A percentile compares a stretch with the other conserved stretches of the same genome.
Conservation (phyloP, 2,113 vertebrate genomes). For the Solea senegalensis region DNA sequence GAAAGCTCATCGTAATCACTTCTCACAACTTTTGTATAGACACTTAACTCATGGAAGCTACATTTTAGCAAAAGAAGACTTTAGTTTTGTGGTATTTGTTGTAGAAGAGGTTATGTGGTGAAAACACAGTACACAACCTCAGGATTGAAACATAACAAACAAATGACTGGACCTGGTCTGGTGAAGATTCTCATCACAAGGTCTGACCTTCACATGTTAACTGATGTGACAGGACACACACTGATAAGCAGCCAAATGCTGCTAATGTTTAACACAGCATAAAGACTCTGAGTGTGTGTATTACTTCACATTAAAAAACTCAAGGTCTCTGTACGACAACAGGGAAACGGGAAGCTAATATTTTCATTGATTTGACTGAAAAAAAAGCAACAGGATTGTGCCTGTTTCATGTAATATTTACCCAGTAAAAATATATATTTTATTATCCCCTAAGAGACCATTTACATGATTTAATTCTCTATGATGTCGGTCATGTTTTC, state of each 20-base stretch:
- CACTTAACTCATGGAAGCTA: too few species aligned
- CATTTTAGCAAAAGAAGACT: too few species aligned
- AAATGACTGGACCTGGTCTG: background rate
- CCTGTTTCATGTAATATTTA: too few species aligned
- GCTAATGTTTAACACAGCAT: constrained; percentile 40
- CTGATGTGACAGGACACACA: constrained; percentile 14
- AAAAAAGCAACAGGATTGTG: background rate
- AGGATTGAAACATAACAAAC: background rate
- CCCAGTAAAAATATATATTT: too few species aligned
- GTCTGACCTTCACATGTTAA: constrained; percentile 12
- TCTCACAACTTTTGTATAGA: too few species aligned
- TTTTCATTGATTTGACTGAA: background rate
- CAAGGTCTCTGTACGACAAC: background rate
- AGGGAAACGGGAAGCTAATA: background rate
- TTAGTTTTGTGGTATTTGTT: too few species aligned
- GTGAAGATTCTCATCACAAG: background rate
- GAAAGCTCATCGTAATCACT: too few species aligned
- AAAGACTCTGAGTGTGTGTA: background rate
- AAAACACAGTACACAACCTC: too few species aligned
- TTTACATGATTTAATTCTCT: too few species aligned
- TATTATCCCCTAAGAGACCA: too few species aligned
- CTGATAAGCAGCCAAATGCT: constrained; percentile 44
- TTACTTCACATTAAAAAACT: constrained; percentile 1
- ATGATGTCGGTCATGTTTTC: too few species aligned
- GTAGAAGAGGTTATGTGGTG: too few species aligned